Conservation (phyloP, 2,113 vertebrate species). For the Picathartes gymnocephalus region DNA sequence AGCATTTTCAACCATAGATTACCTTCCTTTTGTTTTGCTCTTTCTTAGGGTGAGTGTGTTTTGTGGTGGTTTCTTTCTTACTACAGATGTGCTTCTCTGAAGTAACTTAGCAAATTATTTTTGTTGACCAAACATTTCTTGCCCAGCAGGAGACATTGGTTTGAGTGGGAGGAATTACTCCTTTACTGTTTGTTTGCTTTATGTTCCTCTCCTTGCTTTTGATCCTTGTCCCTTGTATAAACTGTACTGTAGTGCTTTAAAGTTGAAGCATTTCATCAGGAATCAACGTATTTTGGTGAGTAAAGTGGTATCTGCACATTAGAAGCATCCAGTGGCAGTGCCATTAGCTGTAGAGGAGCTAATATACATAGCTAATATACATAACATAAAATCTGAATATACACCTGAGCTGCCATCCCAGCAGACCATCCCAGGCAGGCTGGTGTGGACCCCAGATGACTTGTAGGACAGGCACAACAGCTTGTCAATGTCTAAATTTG, state of each 20-base stretch:
- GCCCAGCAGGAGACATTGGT: neutral
- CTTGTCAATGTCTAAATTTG: neutral
- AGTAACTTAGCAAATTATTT: neutral
- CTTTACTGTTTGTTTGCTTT: neutral
- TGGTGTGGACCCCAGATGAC: neutral
- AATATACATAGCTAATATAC: no score
- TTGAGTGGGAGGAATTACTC: neutral
- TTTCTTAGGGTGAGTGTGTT: neutral
- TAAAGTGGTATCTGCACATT: neutral
- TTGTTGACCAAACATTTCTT: neutral
- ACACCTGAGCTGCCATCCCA: neutral
- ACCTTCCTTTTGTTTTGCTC: neutral
- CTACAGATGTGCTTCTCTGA: neutral
- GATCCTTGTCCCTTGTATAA: neutral
- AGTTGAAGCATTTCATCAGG: neutral
- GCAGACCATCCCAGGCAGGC: neutral
- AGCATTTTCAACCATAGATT: neutral
- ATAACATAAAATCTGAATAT: neutral
- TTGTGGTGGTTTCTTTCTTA: neutral
- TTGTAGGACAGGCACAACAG: neutral
- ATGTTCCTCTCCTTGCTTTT: neutral
- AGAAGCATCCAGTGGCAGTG: neutral
- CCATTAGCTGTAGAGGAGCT: neutral
- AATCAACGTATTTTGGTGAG: neutral
- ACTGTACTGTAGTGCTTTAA: neutral